phyloP scores from a whole-genome alignment of 64 coral and sea anemone genomes.

The Pocillopora verrucosa region DNA sequence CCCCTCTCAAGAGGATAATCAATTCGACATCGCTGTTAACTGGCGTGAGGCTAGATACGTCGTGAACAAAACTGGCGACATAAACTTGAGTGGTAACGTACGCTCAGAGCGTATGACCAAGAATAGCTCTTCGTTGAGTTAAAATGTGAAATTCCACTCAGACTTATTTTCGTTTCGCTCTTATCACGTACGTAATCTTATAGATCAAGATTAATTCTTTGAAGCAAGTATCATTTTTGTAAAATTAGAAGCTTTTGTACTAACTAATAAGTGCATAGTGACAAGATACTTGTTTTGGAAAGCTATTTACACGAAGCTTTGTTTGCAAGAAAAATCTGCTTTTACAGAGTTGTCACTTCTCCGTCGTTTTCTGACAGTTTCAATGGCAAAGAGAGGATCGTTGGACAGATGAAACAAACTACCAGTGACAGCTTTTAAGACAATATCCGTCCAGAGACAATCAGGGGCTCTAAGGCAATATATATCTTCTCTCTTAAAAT shows the following conservation, averaged over 20 bases:
- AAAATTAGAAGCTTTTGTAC: neutral
- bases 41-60: neutral
- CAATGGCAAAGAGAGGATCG: neutral
- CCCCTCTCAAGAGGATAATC: constrained; percentile 21
- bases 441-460: neutral
- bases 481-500: neutral
- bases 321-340: neutral
- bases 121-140: neutral
- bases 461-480: neutral
- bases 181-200: neutral
- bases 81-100: neutral
- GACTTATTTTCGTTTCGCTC: neutral
- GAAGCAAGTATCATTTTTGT: neutral
- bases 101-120: neutral
- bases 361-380: neutral
- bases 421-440: neutral
- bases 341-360: neutral
- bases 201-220: neutral
- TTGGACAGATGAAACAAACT: constrained; percentile 12
- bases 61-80: neutral
- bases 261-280: neutral
- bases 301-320: neutral
- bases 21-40: constrained; percentile 1
- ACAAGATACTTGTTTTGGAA: neutral
- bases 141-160: neutral